A percentile compares a stretch with the other conserved stretches of the same genome.
Evolutionary conservation across 2,797 vertebrate genomes (phyloP).

Genomic region (Tapirus indicus): DNA sequence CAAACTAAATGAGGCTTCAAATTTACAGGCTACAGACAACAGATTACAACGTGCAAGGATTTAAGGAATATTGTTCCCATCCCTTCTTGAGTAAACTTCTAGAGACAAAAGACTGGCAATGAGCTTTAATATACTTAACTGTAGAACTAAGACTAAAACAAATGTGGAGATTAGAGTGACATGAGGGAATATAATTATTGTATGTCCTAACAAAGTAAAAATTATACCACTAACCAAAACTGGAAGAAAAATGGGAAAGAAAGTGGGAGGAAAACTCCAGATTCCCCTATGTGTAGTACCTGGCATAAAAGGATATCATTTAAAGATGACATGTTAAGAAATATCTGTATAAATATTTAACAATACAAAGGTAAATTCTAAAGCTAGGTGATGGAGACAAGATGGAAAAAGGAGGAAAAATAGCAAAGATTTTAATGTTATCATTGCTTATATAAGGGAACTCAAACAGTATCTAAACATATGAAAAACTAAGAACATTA

Average conservation of each 20-base stretch:
- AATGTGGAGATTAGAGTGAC: not conserved
- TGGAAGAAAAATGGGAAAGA: not conserved
- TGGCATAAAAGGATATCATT: not conserved
- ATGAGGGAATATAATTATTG: not conserved
- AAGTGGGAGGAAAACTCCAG: not conserved
- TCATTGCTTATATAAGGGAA: not conserved
- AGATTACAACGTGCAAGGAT: not conserved
- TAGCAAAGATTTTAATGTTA: not conserved
- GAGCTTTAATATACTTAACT: not conserved
- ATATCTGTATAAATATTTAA: not conserved
- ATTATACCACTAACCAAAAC: not conserved
- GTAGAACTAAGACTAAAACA: not conserved
- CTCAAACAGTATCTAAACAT: not conserved
- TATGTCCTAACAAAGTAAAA: not conserved
- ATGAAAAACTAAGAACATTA: constrained; percentile 1
- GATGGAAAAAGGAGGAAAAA: not conserved
- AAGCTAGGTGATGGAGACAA: not conserved
- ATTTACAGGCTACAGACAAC: not conserved
- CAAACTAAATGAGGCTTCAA: not conserved
- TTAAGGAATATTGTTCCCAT: not conserved
- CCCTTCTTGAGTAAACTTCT: not conserved
- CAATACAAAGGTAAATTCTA: not conserved
- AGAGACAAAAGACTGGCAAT: not conserved
- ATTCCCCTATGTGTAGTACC: not conserved
- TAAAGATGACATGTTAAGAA: not conserved